Evolutionary conservation across 2,113 vertebrate species (phyloP).

Genomic region (Penelope pileata): DNA sequence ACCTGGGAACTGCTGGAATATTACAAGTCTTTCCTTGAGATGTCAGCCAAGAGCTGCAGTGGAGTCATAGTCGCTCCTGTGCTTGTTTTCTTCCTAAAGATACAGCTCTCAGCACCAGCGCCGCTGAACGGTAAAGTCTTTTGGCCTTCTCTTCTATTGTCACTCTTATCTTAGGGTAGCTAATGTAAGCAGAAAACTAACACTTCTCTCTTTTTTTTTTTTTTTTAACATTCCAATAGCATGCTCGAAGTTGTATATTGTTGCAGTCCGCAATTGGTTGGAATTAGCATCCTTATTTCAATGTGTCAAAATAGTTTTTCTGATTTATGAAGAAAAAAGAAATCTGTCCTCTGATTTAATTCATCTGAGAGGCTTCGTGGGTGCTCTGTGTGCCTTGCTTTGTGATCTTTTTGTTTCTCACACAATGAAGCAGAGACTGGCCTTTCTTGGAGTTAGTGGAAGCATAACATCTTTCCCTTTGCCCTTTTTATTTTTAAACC

Average conservation of each 20-base stretch:
- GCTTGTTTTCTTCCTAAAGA: slow-evolving; percentile 56
- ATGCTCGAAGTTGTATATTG: background rate
- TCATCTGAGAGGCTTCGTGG: background rate
- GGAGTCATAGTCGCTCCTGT: background rate
- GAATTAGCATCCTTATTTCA: background rate
- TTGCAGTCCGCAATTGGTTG: background rate
- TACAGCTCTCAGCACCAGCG: slow-evolving; percentile 34
- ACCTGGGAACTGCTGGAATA: background rate
- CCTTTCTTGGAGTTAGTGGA: background rate
- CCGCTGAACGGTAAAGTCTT: slow-evolving; percentile 75
- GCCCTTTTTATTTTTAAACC: background rate
- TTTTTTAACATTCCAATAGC: background rate
- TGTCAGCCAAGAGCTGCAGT: slow-evolving; percentile 62
- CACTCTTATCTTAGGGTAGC: background rate
- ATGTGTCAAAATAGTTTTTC: background rate
- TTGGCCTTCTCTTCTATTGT: background rate
- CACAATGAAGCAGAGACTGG: background rate
- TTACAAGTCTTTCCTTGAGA: slow-evolving; percentile 40
- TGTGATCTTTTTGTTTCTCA: background rate
- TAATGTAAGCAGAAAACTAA: background rate
- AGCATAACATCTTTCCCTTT: background rate
- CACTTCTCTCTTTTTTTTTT: background rate
- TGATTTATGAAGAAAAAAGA: background rate
- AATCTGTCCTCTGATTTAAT: background rate
- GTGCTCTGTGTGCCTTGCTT: background rate